Percentiles rank a stretch among this genome's conserved stretches.
Evolutionary conservation across 2,888 invertebrate genomes (phyloP).

Genomic region (Hololepta plana): DNA sequence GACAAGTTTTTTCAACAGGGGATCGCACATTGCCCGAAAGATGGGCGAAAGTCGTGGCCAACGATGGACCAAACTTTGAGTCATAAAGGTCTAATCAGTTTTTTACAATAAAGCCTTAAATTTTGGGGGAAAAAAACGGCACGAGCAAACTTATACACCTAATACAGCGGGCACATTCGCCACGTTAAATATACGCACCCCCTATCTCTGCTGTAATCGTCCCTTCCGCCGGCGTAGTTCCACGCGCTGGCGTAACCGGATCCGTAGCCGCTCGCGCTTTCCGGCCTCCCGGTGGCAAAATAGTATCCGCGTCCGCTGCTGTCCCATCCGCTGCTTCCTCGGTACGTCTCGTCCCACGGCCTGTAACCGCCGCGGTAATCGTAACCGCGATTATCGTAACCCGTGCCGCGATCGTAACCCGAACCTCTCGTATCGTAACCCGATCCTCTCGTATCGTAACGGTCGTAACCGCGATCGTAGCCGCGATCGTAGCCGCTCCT

Average conservation of each 20-base stretch:
- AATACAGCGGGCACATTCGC: too few species aligned
- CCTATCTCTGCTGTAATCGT: slow-evolving; percentile 15
- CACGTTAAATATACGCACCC: slow-evolving; percentile 14
- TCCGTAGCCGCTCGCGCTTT: slow-evolving; percentile 17
- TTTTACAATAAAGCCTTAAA: too few species aligned
- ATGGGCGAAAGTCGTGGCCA: too few species aligned
- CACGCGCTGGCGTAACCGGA: slow-evolving; percentile 19
- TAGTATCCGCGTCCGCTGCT: slow-evolving; percentile 35
- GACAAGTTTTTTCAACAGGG: too few species aligned
- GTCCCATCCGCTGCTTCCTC: slow-evolving; percentile 45
- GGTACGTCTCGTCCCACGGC: slow-evolving; percentile 38
- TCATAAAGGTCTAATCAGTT: too few species aligned
- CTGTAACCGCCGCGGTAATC: slow-evolving; percentile 24
- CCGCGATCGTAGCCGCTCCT: slow-evolving; percentile 20
- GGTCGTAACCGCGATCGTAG: slow-evolving; percentile 11
- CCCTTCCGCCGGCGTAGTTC: slow-evolving; percentile 13
- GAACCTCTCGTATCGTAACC: slow-evolving; percentile 14
- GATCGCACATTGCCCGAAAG: too few species aligned
- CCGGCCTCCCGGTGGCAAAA: slow-evolving; percentile 37
- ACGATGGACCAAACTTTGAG: too few species aligned
- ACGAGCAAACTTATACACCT: too few species aligned
- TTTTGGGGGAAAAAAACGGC: too few species aligned
- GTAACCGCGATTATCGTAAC: slow-evolving; percentile 27
- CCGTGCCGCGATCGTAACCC: slow-evolving; percentile 17
- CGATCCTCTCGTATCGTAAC: slow-evolving; percentile 7